These are phyloP conservation scores for Hoplodrina ambigua DNA, from an alignment of 2,888 invertebrate genomes.

Conservation along the genomic window DNA sequence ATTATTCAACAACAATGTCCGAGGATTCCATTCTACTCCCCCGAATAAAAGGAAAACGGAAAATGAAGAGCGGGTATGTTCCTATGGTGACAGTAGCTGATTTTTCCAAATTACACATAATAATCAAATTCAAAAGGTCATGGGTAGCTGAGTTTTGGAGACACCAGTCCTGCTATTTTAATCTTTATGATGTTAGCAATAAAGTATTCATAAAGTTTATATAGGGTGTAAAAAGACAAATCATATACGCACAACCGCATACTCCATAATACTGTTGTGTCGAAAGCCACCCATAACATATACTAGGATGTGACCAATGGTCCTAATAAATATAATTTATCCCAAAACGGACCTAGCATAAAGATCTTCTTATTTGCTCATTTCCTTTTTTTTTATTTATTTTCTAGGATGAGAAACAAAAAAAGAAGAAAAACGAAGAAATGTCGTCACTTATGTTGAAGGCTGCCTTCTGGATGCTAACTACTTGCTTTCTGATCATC, in stretches of 20 bases:
- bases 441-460: slow-evolving; percentile 93
- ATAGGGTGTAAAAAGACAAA: too few species aligned
- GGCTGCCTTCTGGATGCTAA: slow-evolving; percentile 95
- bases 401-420: slow-evolving; percentile 80
- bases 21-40: slow-evolving; percentile 76
- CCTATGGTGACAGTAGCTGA: too few species aligned
- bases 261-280: too few species aligned
- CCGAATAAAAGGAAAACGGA: slow-evolving; percentile 67
- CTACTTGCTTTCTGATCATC: slow-evolving; percentile 94
- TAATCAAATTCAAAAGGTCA: too few species aligned
- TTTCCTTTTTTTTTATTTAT: slow-evolving; percentile 33
- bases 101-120: background rate
- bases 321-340: too few species aligned
- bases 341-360: too few species aligned
- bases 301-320: background rate
- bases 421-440: slow-evolving; percentile 90
- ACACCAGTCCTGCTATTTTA: too few species aligned
- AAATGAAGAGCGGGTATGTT: slow-evolving; percentile 67
- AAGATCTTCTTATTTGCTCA: background rate
- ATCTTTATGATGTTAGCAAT: too few species aligned
- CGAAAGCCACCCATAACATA: too few species aligned
- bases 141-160: too few species aligned
- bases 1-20: slow-evolving; percentile 61
- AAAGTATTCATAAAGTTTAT: too few species aligned
- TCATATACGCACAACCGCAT: too few species aligned